Evolutionary conservation across 2,797 vertebrate species (phyloP).

Genomic region (Onychomys torridus): DNA sequence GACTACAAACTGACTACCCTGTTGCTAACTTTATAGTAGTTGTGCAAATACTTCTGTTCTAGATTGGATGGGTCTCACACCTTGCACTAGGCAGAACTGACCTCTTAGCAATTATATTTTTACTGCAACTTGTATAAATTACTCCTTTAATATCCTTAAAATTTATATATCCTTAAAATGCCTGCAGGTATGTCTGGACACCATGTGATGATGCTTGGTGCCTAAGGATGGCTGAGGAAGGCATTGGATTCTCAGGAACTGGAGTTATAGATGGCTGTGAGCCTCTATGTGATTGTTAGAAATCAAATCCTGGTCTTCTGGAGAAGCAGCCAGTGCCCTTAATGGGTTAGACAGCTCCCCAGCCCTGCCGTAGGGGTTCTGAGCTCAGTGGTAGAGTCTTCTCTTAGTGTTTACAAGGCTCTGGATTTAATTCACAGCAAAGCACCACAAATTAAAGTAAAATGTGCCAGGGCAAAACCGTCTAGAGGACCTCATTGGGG

Average conservation of each 20-base stretch:
- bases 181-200: neutral
- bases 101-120: neutral
- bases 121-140: neutral
- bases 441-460: neutral
- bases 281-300: neutral
- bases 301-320: neutral
- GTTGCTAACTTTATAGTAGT: no score
- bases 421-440: neutral
- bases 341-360: neutral
- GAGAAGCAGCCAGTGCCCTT: neutral
- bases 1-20: neutral
- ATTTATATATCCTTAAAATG: neutral
- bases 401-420: neutral
- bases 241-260: neutral
- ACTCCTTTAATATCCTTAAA: neutral
- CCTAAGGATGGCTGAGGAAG: neutral
- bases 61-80: neutral
- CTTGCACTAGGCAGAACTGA: neutral
- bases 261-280: neutral
- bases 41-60: neutral
- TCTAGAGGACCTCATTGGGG: neutral
- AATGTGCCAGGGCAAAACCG: neutral
- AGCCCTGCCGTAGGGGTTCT: neutral
- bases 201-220: neutral
- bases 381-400: neutral